Percentiles rank a stretch among this genome's conserved stretches.
Evolutionary conservation across 2,888 invertebrate species (phyloP).

Genomic region (Cephus rjabovi): DNA sequence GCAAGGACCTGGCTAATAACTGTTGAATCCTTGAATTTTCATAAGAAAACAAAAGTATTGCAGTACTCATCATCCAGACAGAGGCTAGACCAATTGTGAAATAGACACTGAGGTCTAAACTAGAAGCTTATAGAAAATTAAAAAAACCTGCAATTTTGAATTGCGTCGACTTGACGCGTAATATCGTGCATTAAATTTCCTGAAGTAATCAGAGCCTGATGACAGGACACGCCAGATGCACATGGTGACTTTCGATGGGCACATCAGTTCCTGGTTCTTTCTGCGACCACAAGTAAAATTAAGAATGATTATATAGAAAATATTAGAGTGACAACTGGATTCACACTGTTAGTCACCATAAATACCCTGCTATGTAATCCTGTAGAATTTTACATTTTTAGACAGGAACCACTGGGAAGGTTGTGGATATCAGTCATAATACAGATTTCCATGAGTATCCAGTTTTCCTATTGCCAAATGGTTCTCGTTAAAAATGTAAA

Average conservation of each 20-base stretch:
- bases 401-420: too few species aligned
- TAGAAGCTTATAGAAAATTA: neutral
- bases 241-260: neutral
- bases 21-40: neutral
- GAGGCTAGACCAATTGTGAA: neutral
- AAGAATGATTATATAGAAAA: neutral
- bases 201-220: neutral
- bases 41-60: neutral
- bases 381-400: neutral
- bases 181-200: neutral
- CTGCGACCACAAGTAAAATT: neutral
- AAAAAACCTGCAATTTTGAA: too few species aligned
- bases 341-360: neutral
- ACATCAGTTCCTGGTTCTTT: neutral
- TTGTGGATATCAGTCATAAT: too few species aligned
- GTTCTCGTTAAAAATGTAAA: neutral
- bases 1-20: conserved; percentile 17
- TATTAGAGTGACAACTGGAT: neutral
- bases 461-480: neutral
- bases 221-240: neutral
- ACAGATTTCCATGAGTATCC: too few species aligned
- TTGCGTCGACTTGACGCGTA: too few species aligned
- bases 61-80: neutral
- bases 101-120: neutral
- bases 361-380: neutral